Evolutionary conservation across 64 coral and sea anemone species (phyloP).

Genomic region (Montipora capricornis): DNA sequence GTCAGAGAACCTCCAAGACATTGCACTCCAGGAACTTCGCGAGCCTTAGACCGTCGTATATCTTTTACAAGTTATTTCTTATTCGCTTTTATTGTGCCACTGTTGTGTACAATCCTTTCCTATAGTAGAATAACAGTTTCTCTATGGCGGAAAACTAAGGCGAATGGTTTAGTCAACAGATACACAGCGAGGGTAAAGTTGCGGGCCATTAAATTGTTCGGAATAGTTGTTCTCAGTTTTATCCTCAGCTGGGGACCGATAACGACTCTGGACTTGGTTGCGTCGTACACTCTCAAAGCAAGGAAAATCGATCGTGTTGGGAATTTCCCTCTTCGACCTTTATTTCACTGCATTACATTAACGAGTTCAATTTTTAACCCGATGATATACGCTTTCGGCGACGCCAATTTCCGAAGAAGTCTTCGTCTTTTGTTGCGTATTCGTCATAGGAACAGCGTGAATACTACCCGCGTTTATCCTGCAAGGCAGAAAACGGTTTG

Average conservation of each 20-base stretch:
- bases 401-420: slow-evolving; percentile 25
- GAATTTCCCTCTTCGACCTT: neutral
- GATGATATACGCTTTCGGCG: slow-evolving; percentile 47
- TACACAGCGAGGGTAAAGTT: slow-evolving; percentile 3
- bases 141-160: slow-evolving; percentile 27
- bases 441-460: neutral
- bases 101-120: neutral
- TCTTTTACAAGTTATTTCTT: slow-evolving; percentile 48
- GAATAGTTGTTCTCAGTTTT: slow-evolving; percentile 30
- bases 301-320: neutral
- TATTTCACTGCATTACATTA: slow-evolving; percentile 16
- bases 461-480: neutral
- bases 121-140: slow-evolving; percentile 17
- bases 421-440: neutral
- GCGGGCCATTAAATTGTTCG: slow-evolving; percentile 4
- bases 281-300: neutral
- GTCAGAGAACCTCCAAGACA: neutral
- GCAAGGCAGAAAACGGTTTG: no score
- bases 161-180: neutral
- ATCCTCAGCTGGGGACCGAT: slow-evolving; percentile 54
- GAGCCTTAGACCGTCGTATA: neutral
- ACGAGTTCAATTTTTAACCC: slow-evolving; percentile 60
- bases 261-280: slow-evolving; percentile 32
- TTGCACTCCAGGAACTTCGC: neutral
- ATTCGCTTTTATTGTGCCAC: slow-evolving; percentile 34